Evolutionary conservation across 2,797 vertebrate genomes (phyloP).

Genomic region (Enteromius trimaculatus): DNA sequence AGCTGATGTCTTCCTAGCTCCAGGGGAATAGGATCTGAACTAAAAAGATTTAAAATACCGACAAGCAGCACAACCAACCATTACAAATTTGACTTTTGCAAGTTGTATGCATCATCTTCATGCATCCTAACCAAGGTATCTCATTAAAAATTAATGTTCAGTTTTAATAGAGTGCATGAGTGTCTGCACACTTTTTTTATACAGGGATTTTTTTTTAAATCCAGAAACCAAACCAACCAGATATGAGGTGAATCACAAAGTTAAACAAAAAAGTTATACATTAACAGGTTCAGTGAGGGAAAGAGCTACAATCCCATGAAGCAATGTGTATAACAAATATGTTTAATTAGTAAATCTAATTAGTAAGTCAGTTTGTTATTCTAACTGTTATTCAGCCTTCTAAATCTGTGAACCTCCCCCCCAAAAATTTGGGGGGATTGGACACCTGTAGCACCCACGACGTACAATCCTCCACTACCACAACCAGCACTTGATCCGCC

Average conservation of each 20-base stretch:
- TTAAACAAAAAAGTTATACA: neutral
- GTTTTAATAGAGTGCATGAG: neutral
- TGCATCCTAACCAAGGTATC: neutral
- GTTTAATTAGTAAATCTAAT: neutral
- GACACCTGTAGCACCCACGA: too few relatives aligned
- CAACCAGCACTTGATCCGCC: too few relatives aligned
- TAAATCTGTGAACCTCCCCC: too few relatives aligned
- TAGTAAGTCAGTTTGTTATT: neutral
- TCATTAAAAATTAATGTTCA: neutral
- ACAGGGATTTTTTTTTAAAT: neutral
- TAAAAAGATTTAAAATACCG: constrained; percentile 15
- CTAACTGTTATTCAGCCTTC: neutral
- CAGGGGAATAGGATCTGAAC: neutral
- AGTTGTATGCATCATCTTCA: neutral
- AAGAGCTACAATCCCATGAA: too few relatives aligned
- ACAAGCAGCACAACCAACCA: neutral
- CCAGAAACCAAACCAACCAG: neutral
- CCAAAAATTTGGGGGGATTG: too few relatives aligned
- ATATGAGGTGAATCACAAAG: neutral
- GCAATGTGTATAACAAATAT: too few relatives aligned
- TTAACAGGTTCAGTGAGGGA: too few relatives aligned
- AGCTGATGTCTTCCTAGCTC: constrained; percentile 11
- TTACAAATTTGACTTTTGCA: neutral
- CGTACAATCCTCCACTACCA: too few relatives aligned
- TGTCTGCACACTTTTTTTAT: neutral